Evolutionary conservation across 1,140 invertebrate species (phyloP), one percentile per base, ranked within the genome.

Genomic region (Anastrepha ludens): DNA sequence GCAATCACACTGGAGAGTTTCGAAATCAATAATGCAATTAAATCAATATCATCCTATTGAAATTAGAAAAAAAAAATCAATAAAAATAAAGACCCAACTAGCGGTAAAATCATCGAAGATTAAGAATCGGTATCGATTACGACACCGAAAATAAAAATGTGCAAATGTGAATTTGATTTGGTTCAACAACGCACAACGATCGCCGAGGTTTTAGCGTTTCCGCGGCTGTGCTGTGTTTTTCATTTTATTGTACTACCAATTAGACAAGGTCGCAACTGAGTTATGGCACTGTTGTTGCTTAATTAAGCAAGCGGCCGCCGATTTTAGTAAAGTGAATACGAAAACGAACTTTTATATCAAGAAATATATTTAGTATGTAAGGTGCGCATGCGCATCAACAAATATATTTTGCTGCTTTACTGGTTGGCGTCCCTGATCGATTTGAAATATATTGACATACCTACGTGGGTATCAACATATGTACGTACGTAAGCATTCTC

Each of bases 261-360:
- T 74, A 44, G 67, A 74, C 67, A 47, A 74, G 67, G 67, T 74
- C 67, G 41, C 39, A 29, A 39, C 39, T 74, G 15, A 74, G 13
- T 74, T 74, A 74, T 74, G 67, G 41, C 41, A 15, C 41, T 74
- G 67, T 44, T 44, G 39, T 70, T 70, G 67, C 67, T 74, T 74
- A 74, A 74, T 74, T 74, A 74, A 74, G 67, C 4, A 39, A 41
- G 67, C 6, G 67, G 13, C 13, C 64, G 29, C 2, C 41, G 39
- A 41, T 41, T 74, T 74, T 44, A 11, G 41, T 41, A 39, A 74
- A 47, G 11, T 11, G 39, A 74, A n/a, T 74, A 4, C 67, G 39
- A 15, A n/a, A 47, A 47, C 41, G 41, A 44, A 74, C 39, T 74
- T 74, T 74, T 44, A 17, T 6, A 74, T 74, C 2, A 29, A 29